Percentiles rank a stretch among this genome's conserved stretches.
These are phyloP conservation scores for Ceratosolen fusciceps DNA, from an alignment of 1,140 invertebrate genomes.

Conservation along the genomic window DNA sequence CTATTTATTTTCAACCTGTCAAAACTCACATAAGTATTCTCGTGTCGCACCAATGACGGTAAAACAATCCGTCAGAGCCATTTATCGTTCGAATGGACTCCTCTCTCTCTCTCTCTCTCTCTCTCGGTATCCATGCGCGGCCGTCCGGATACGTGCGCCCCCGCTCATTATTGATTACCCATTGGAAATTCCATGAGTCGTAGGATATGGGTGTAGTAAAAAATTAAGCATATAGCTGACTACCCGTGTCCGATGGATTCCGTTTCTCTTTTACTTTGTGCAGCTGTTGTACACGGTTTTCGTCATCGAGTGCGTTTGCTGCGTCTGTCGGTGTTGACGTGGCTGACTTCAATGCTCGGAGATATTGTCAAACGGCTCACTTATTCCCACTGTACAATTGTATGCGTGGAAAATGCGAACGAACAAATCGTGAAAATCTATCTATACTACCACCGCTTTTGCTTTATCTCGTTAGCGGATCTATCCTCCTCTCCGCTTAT, in stretches of 20 bases:
- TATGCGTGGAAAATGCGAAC: background rate
- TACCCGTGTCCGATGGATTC: constrained; percentile 18
- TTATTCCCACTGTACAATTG: background rate
- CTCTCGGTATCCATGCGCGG: no score
- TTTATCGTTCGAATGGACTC: no score
- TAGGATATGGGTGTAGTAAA: background rate
- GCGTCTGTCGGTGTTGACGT: background rate
- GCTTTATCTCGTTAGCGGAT: no score
- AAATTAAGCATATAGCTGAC: background rate
- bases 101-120: no score
- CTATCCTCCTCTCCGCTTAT: no score
- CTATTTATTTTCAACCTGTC: no score
- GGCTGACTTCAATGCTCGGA: background rate
- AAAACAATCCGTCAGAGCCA: no score
- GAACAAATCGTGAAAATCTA: background rate
- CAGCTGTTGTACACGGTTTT: background rate
- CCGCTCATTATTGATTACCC: constrained; percentile 1
- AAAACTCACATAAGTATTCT: no score
- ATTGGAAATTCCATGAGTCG: constrained; percentile 17
- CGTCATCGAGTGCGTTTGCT: background rate
- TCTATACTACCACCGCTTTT: no score
- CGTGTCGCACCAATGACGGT: no score
- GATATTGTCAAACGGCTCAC: background rate
- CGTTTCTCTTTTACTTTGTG: background rate
- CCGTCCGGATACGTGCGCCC: no score